These are phyloP conservation scores for Gorsachius goisagi DNA, from an alignment of 2,113 vertebrate species.

Conservation along the genomic window DNA sequence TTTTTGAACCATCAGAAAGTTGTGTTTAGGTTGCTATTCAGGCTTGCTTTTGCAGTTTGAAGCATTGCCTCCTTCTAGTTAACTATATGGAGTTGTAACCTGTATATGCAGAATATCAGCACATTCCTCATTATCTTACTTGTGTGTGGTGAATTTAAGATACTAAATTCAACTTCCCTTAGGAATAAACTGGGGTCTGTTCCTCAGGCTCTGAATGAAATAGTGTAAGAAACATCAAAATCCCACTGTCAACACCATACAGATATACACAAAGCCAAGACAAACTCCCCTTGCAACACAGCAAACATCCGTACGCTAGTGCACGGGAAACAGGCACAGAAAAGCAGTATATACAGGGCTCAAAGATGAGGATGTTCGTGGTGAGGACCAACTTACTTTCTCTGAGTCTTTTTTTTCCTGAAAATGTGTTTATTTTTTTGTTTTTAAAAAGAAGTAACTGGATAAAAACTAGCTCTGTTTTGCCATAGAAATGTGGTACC, in stretches of 20 bases:
- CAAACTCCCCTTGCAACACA: constrained; percentile 11
- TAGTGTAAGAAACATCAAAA: constrained; percentile 15
- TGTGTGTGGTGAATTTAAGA: neutral
- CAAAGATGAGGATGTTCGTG: neutral
- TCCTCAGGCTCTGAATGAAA: neutral
- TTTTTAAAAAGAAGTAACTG: neutral
- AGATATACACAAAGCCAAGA: constrained; percentile 16
- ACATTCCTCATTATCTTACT: neutral
- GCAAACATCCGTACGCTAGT: neutral
- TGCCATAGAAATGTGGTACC: neutral
- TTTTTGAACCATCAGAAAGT: neutral
- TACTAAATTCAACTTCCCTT: neutral
- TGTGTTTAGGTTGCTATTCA: neutral
- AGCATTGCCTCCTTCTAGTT: neutral
- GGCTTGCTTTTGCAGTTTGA: neutral
- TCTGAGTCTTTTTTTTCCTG: neutral
- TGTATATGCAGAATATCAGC: neutral
- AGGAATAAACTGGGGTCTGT: neutral
- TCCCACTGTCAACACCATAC: constrained; percentile 10
- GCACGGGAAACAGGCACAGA: neutral
- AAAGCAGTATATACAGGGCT: neutral
- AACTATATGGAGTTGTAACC: neutral
- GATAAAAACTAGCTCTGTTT: neutral
- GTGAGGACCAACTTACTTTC: neutral
- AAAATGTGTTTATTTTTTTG: neutral